Conservation (phyloP, 1,140 invertebrate species). For the Bombus breviceps region DNA sequence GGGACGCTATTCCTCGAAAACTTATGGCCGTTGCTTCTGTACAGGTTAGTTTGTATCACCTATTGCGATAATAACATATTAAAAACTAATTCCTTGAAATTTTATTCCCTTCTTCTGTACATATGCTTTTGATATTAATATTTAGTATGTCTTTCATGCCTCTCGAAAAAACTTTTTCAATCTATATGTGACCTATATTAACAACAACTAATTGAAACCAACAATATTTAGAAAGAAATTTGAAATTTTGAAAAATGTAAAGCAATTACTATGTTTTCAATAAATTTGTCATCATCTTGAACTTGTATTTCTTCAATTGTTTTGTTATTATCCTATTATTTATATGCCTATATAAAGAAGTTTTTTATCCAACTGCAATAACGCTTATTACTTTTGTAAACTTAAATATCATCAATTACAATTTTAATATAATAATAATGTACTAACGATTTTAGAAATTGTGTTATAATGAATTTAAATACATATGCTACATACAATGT, state of each 20-base stretch:
- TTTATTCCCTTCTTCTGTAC: slow-evolving; percentile 3
- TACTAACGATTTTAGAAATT: neutral
- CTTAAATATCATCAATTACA: neutral
- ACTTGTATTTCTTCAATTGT: slow-evolving; percentile 11
- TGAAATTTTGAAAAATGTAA: neutral
- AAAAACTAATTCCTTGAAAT: slow-evolving; percentile 43
- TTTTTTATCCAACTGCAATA: neutral
- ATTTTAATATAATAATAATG: neutral
- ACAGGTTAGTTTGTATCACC: slow-evolving; percentile 72
- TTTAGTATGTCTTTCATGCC: neutral
- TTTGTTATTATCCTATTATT: neutral
- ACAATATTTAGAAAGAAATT: slow-evolving; percentile 34
- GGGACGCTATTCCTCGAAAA: slow-evolving; percentile 67
- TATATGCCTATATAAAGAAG: neutral
- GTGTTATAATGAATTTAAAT: neutral
- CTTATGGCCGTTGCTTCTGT: slow-evolving; percentile 76
- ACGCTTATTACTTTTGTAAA: neutral
- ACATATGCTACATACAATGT: too few species aligned
- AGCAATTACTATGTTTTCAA: slow-evolving; percentile 7
- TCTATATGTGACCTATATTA: neutral
- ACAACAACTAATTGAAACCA: slow-evolving; percentile 39
- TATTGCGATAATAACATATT: slow-evolving; percentile 40
- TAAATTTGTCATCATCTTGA: neutral
- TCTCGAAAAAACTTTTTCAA: neutral
- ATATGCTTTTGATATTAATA: neutral